Conservation (phyloP, 92 coral and sea anemone species). For the Zoanthus solanderi region DNA sequence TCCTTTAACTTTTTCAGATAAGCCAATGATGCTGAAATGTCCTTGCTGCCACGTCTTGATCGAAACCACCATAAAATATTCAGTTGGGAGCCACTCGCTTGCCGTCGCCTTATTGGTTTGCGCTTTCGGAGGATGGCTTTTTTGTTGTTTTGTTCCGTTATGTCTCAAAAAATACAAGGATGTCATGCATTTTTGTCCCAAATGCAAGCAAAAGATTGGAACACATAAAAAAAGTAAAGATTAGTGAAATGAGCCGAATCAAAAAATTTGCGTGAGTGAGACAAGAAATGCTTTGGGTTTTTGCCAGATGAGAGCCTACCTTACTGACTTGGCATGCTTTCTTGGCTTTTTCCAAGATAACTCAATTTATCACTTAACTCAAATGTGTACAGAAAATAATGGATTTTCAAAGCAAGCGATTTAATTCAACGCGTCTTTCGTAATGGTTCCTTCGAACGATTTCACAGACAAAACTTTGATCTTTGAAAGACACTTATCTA, state of each 20-base stretch:
- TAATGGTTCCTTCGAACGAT: not conserved
- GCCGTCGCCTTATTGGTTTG: slow-evolving; percentile 2
- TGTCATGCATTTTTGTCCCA: slow-evolving; percentile 7
- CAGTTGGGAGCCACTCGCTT: slow-evolving; percentile 1
- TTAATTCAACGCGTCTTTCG: not conserved
- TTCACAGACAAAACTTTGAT: not conserved
- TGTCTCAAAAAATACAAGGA: slow-evolving; percentile 15
- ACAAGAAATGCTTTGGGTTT: not conserved
- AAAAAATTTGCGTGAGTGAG: not conserved
- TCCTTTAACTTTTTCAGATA: not conserved
- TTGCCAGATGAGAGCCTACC: not conserved
- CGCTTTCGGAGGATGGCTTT: slow-evolving; percentile 17
- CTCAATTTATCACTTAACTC: not conserved
- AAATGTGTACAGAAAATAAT: not conserved
- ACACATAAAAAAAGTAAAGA: not conserved
- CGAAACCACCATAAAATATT: slow-evolving; percentile 6
- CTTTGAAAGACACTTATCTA: not conserved
- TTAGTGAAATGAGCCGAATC: not conserved
- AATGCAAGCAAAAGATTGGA: slow-evolving; percentile 9
- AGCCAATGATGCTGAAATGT: slow-evolving; percentile 3
- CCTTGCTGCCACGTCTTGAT: not conserved
- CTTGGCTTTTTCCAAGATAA: not conserved
- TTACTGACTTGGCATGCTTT: not conserved
- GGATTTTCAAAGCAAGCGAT: not conserved
- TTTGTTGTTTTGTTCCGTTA: slow-evolving; percentile 17